Base-by-base conservation (phyloP, 1,140 invertebrate genomes). In the Saccostrea glomerata region DNA sequence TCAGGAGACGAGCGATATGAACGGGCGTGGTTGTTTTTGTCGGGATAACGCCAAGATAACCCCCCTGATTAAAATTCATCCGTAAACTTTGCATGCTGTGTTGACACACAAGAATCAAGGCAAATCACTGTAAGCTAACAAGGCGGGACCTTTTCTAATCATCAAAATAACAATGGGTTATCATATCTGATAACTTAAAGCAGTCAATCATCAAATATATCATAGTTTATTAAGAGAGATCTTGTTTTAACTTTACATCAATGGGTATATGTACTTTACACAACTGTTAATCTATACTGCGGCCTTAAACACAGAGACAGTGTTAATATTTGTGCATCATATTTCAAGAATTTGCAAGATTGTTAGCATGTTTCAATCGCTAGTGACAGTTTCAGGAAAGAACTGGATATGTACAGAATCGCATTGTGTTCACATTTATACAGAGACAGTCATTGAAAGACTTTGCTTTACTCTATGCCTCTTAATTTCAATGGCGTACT, bases 1-100 rank as follows among this genome's bases (percentile, higher is more conserved):
- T 77, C 70, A 77, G 25, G 70, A 66, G 60, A 66, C 60, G 23
- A n/a, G 60, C 60, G 60, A 77, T 77, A 77, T 77, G 70, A 77
- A 77, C 70, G 36, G 70, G 70, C 70, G 70, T 77, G 70, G 70
- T 77, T 77, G 70, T 77, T 77, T 77, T 77, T 77, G 70, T 36
- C 23, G 25, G 70, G 70, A 36, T 77, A 77, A 25, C 25, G 13
- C 23, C 0, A 36, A 15, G 70, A 77, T 77, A 77, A 77, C 23
- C 70, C 15, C 60, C 23, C 3, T 30, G 70, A 77, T 77, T 36
- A 77, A 77, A 77, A 30, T 77, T 77, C 70, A 77, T 30, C 70
- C 11, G 70, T 77, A 77, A 77, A 77, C 30, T 36, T 13, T 77
- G 12, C 70, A 77, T 25, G 25, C 70, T 77, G 70, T 77, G 70